phyloP scores from a whole-genome alignment of 2,888 invertebrate genomes.

The Axea sp. region DNA sequence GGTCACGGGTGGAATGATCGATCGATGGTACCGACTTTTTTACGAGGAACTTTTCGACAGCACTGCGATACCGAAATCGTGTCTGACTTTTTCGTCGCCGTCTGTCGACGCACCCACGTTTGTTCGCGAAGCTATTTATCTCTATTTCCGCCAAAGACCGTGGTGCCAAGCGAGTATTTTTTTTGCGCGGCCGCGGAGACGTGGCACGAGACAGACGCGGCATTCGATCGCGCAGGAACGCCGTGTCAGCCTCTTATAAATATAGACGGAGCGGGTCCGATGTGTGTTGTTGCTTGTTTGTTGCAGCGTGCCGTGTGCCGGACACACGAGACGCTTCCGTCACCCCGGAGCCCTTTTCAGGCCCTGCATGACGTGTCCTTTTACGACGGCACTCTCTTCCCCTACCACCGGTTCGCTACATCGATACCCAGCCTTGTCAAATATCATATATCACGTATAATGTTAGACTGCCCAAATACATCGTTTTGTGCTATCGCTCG shows the following conservation, averaged over 20 bases:
- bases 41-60: slow-evolving; percentile 26
- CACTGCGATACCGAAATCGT: slow-evolving; percentile 66
- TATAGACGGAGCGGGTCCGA: slow-evolving; percentile 66
- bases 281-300: slow-evolving; percentile 18
- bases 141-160: slow-evolving; percentile 72
- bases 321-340: slow-evolving; percentile 59
- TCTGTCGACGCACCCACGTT: slow-evolving; percentile 75
- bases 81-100: slow-evolving; percentile 72
- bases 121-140: slow-evolving; percentile 70
- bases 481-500: slow-evolving; percentile 10
- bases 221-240: slow-evolving; percentile 63
- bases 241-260: slow-evolving; percentile 70
- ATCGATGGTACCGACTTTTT: slow-evolving; percentile 32
- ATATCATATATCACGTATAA: slow-evolving; percentile 45
- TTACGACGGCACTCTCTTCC: slow-evolving; percentile 44
- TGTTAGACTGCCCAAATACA: slow-evolving; percentile 31
- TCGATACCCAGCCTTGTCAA: slow-evolving; percentile 40
- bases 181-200: slow-evolving; percentile 61
- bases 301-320: slow-evolving; percentile 24
- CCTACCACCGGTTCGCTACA: slow-evolving; percentile 20
- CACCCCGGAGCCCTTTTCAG: slow-evolving; percentile 51
- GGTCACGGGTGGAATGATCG: slow-evolving; percentile 36
- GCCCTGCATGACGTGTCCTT: slow-evolving; percentile 57
- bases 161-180: slow-evolving; percentile 74
- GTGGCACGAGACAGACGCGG: slow-evolving; percentile 55